Conservation (phyloP, 2,888 invertebrate species). For the Cheilosia soror region DNA sequence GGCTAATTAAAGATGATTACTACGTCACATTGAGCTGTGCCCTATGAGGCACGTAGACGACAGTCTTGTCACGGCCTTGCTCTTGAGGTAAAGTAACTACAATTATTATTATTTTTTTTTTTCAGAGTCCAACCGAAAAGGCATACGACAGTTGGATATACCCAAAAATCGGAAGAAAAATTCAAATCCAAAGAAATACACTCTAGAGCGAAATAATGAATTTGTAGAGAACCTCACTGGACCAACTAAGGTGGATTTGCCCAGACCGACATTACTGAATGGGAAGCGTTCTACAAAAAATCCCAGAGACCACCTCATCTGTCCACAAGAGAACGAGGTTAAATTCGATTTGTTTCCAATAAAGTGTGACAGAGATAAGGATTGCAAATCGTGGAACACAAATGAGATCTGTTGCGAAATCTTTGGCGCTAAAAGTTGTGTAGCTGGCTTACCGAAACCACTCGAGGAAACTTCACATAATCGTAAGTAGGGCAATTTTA, state of each 20-base stretch:
- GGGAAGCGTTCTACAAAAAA: constrained; percentile 62
- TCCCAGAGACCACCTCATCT: constrained; percentile 80
- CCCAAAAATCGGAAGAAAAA: constrained; percentile 51
- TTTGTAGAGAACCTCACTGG: constrained; percentile 33
- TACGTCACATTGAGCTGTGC: constrained; percentile 6
- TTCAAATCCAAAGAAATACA: constrained; percentile 62
- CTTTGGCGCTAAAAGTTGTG: constrained; percentile 85
- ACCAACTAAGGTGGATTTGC: constrained; percentile 56
- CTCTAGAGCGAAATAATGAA: constrained; percentile 30
- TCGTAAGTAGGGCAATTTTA: constrained; percentile 77
- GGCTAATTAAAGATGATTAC: constrained; percentile 22
- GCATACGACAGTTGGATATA: constrained; percentile 48
- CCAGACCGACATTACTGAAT: constrained; percentile 33
- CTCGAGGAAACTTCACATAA: constrained; percentile 81
- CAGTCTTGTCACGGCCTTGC: constrained; percentile 25
- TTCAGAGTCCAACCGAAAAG: constrained; percentile 43
- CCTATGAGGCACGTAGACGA: constrained; percentile 37
- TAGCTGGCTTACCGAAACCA: constrained; percentile 86
- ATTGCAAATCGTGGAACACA: constrained; percentile 81
- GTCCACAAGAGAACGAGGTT: constrained; percentile 84
- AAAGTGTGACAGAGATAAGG: constrained; percentile 81
- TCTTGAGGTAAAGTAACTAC: constrained; percentile 19
- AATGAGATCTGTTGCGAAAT: constrained; percentile 83
- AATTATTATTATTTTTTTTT: constrained; percentile 29
- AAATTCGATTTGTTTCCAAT: constrained; percentile 83